Base-by-base conservation (phyloP, 2,797 vertebrate genomes). In the Yasuhikotakia modesta region DNA sequence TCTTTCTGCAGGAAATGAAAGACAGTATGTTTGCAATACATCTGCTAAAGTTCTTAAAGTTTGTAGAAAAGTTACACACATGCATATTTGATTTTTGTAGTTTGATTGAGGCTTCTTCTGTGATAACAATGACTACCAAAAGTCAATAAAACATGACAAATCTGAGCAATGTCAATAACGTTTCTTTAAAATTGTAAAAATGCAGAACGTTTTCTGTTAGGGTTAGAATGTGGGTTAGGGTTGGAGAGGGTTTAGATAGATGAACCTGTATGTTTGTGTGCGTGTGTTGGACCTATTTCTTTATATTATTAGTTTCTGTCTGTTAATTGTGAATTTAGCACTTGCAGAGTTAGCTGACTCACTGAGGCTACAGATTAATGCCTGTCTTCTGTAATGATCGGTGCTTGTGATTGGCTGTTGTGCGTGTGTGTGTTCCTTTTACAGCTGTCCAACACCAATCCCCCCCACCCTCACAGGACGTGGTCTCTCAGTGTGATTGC, bases 401-500 rank as follows among this genome's bases (percentile, higher is more conserved):
- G 52, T 58, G 35, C 30, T 30, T 30, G 53, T 53, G 7, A 53
- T 53, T 53, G 52, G 27, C 22, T 46, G 11, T 17, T 21, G 0
- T 48, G 14, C 21, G 43, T 60, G 17, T 22, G 14, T 8, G 16
- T 45, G 48, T 35, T 45, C 32, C 24, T 22, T 76, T 60, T 68
- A 76, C 43, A 76, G 39, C 53, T 76, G 43, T 67, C 12, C 64
- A 58, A 68, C 22, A 57, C 39, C 35, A 8, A 8, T 39, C 35
- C 30, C 13, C 50, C 50, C 32, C 52, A 30, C 64, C 45, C 52
- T 76, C 50, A 67, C 52, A 58, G 64, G 24, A 57, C 30, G 52
- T 46, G 24, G 73, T 67, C 22, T 67, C 73, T 76, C 52, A 58
- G 64, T 68, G 52, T 76, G 64, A 68, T 52, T 76, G 66, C 50